Base-by-base conservation (phyloP, 2,113 vertebrate species). In the Poicephalus meyeri region DNA sequence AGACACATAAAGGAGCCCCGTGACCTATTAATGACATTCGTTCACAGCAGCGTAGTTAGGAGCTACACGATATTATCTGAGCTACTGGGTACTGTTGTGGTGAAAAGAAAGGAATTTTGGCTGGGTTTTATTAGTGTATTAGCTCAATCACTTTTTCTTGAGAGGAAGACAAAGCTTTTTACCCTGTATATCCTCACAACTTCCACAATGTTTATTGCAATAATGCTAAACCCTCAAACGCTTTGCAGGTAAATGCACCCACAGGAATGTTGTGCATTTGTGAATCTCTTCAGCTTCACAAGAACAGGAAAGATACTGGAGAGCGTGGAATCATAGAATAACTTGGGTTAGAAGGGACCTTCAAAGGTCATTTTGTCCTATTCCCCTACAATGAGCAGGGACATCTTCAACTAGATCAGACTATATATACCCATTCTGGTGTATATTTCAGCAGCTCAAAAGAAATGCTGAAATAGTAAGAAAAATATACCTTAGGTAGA, bases 1-100 rank as follows among this genome's bases (percentile, higher is more conserved):
- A 65, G 1, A 42, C 26, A 13, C 11, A 42, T 28, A 53, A 84
- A 80, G 11, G 42, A 79, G n/a, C 4, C 10, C 5, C 0, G 1
- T 70, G 44, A 11, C 3, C 21, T 50, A 3, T n/a, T 66, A 58
- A 49, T 33, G 28, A 1, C 1, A 13, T 64, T 46, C 46, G 11
- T 23, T 74, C 14, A 41, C n/a, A 70, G 25, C 39, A 82, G 28
- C 8, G 10, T n/a, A 14, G 21, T 49, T 63, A 84, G 35, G n/a
- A 88, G 16, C 6, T 25, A 37, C 4, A 13, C 58, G 58, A 74
- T 60, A 42, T 78, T 81, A 58, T 63, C 46, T 23, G 15, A 87
- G 31, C 18, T 29, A 11, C 70, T 64, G n/a, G 5, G 11, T n/a
- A 53, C 9, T 49, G 11, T 12, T 52, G 74, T 71, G 31, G 42